A percentile compares a stretch with the other conserved stretches of the same genome.
These are phyloP conservation scores for Ochotona curzoniae DNA, from an alignment of 2,113 vertebrate genomes.

Conservation along the genomic window DNA sequence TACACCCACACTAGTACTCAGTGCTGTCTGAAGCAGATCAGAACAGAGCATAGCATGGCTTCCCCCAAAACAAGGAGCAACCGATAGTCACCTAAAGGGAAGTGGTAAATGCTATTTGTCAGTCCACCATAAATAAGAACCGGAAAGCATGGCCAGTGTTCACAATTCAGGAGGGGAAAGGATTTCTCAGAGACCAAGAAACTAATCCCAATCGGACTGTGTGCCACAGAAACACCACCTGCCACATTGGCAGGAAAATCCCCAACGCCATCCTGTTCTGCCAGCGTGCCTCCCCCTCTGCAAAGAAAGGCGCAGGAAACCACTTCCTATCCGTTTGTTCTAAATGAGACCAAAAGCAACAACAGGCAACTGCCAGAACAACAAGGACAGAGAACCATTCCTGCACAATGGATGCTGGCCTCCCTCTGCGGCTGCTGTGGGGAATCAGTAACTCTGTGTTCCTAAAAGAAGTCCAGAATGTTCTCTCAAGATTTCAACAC, in stretches of 20 bases:
- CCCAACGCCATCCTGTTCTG: not conserved
- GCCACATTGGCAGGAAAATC: not conserved
- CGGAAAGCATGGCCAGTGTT: not conserved
- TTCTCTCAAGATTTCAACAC: constrained; percentile 54
- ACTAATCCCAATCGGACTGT: not conserved
- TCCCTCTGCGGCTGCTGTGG: too few relatives aligned
- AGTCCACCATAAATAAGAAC: not conserved
- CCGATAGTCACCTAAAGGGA: not conserved
- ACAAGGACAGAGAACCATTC: not conserved
- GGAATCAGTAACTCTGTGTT: not conserved
- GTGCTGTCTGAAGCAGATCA: not conserved
- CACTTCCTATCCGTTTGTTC: not conserved
- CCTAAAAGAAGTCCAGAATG: constrained; percentile 1
- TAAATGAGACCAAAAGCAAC: not conserved
- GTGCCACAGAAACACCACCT: not conserved
- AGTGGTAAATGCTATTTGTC: not conserved
- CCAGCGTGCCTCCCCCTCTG: not conserved
- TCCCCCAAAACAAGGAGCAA: not conserved
- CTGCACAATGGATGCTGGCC: rapidly evolving
- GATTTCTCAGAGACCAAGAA: not conserved
- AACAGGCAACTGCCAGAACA: not conserved
- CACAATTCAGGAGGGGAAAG: not conserved
- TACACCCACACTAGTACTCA: not conserved
- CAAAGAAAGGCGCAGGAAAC: not conserved
- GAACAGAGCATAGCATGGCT: not conserved